These are phyloP conservation scores for Bruchidius siliquastri DNA, from an alignment of 2,888 invertebrate genomes.

Conservation along the genomic window DNA sequence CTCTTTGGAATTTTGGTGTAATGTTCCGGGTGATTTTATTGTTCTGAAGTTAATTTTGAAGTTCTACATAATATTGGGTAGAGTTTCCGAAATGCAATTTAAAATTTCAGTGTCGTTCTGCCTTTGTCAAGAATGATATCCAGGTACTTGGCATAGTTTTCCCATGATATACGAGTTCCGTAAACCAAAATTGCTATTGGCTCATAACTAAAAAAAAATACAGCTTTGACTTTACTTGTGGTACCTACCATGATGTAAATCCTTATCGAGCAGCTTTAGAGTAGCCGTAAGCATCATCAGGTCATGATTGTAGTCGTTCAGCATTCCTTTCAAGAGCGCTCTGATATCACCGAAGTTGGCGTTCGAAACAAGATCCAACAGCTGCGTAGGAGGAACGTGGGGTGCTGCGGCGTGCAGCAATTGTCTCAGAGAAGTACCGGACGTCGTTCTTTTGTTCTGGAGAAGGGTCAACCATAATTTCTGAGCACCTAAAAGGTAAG, in stretches of 20 bases:
- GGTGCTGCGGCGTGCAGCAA: slow-evolving; percentile 54
- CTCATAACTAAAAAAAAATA: no score
- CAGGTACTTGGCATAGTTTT: no score
- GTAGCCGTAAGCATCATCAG: slow-evolving; percentile 66
- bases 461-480: slow-evolving; percentile 51
- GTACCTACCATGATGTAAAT: slow-evolving; percentile 56
- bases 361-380: slow-evolving; percentile 56
- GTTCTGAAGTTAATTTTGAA: no score
- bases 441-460: slow-evolving; percentile 45
- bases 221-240: no score
- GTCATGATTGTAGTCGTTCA: slow-evolving; percentile 73
- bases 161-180: no score
- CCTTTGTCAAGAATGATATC: no score
- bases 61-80: no score
- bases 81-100: no score
- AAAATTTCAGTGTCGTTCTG: no score
- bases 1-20: no score
- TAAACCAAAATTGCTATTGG: no score
- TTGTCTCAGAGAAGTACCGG: slow-evolving; percentile 46
- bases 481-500: slow-evolving; percentile 39
- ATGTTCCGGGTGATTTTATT: no score
- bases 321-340: slow-evolving; percentile 60
- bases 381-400: slow-evolving; percentile 54
- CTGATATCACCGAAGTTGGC: slow-evolving; percentile 61
- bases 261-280: slow-evolving; percentile 61